Evolutionary conservation across 2,888 invertebrate genomes (phyloP), one percentile per base, ranked within the genome.

Genomic region (Linnaemya tessellans): DNA sequence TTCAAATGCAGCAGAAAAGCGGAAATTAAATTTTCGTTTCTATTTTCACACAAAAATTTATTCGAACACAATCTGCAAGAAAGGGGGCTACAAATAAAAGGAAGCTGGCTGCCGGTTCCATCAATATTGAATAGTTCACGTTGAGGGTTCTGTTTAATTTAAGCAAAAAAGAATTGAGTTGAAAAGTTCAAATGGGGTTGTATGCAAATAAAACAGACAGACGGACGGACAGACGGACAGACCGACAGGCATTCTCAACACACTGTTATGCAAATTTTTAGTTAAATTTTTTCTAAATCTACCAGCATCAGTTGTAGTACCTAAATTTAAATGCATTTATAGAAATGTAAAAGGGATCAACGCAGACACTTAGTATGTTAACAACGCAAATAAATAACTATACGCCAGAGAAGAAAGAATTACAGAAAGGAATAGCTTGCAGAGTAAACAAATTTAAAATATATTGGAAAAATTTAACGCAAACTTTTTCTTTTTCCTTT

Each of bases 1-100:
- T 87, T 87, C 84, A 87, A 87, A 87, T 84, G 84, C 87, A 86
- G 79, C 80, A 87, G 80, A 82, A 87, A 82, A 87, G 80, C 88
- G 87, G 86, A 88, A 88, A 87, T 88, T 87, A 87, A 83, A 87
- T 88, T 86, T 88, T 84, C 83, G 67, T 81, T 86, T 87, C 80
- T 65, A 77, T 65, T 82, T 82, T 71, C 30, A 65, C 38, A 82
- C 38, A 70, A 56, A 70, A 64, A 46, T 43, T 54, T 64, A 56
- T 67, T 41, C 25, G n/a, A 51, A 43, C 18, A 58, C 35, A 43
- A 51, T 49, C 13, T 20, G 7, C n/a, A 51, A 54, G 30, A 75
- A 54, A 51, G 15, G 15, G 60, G 46, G 10, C 49, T 25, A 11
- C 13, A 60, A 9, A 65, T 18, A 15, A 35, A 38, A 46, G 54